These are phyloP conservation scores for Hypsopygia costalis DNA, from an alignment of 2,888 invertebrate species.

Conservation along the genomic window DNA sequence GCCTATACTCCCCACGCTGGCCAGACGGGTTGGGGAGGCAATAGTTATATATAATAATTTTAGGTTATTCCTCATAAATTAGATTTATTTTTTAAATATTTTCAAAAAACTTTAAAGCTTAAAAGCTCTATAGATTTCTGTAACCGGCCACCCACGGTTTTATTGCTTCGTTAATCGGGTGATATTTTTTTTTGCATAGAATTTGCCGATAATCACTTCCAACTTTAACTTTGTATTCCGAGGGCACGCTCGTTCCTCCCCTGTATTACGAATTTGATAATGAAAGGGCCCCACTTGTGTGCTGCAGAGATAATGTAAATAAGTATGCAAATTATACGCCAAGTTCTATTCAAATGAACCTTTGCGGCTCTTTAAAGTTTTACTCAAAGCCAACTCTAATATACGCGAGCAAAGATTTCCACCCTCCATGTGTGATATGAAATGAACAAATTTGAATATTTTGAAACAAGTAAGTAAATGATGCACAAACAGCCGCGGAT, in stretches of 20 bases:
- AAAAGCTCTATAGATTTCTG: constrained; percentile 15
- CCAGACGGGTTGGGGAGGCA: too few species aligned
- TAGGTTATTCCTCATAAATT: too few species aligned
- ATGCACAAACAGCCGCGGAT: constrained; percentile 53
- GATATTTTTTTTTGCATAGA: constrained; percentile 63
- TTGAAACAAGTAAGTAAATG: constrained; percentile 55
- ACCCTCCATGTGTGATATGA: constrained; percentile 27
- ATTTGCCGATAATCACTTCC: constrained; percentile 68
- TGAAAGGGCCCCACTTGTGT: constrained; percentile 77
- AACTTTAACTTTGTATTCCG: constrained; percentile 70
- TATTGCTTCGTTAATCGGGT: constrained; percentile 56
- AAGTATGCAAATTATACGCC: constrained; percentile 77
- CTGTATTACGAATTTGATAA: constrained; percentile 75
- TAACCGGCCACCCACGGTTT: constrained; percentile 31
- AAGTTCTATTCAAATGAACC: constrained; percentile 76
- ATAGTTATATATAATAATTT: too few species aligned
- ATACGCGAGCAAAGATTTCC: constrained; percentile 38
- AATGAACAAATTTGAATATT: constrained; percentile 46
- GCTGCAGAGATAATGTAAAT: constrained; percentile 79
- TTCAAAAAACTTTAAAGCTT: too few species aligned
- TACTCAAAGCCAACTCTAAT: constrained; percentile 56
- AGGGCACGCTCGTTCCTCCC: constrained; percentile 45
- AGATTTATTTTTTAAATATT: too few species aligned
- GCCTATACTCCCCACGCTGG: too few species aligned
- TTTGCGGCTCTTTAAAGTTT: constrained; percentile 72